Conservation (phyloP, 2,113 vertebrate species). For the Indicator indicator region DNA sequence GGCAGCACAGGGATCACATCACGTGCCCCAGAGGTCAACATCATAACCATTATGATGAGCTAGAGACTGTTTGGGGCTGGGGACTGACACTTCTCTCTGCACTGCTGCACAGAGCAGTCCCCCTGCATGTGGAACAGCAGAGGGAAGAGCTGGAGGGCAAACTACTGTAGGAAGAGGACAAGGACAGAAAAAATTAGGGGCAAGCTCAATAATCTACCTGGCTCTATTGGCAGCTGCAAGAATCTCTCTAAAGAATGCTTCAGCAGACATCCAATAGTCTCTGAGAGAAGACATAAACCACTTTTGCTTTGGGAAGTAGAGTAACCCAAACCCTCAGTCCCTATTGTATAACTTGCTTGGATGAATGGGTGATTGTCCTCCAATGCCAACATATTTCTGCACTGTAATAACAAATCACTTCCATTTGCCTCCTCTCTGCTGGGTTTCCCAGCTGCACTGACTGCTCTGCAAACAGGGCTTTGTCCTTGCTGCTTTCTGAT, state of each 20-base stretch:
- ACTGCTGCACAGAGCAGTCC: not conserved
- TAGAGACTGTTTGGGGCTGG: not conserved
- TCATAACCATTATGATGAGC: not conserved
- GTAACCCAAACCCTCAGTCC: not conserved
- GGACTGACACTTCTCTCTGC: not conserved
- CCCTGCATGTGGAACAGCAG: not conserved
- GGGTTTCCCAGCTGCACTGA: not conserved
- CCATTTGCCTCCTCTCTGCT: not conserved
- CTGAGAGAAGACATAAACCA: not conserved
- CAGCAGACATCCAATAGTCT: not conserved
- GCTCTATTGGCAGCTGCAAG: not conserved
- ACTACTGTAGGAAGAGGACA: not conserved
- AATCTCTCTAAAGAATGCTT: not conserved
- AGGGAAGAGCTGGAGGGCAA: not conserved
- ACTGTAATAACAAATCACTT: not conserved
- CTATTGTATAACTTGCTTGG: not conserved
- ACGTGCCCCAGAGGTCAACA: not conserved
- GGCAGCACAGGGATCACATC: not conserved
- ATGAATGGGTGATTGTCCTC: not conserved
- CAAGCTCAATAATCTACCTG: not conserved
- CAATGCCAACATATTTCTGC: not conserved
- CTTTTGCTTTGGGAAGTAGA: slow-evolving; percentile 7
- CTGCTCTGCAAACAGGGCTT: not conserved
- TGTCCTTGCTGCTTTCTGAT: not conserved
- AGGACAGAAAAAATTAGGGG: not conserved